phyloP scores from a whole-genome alignment of 2,113 vertebrate species.

The Scalopus aquaticus region DNA sequence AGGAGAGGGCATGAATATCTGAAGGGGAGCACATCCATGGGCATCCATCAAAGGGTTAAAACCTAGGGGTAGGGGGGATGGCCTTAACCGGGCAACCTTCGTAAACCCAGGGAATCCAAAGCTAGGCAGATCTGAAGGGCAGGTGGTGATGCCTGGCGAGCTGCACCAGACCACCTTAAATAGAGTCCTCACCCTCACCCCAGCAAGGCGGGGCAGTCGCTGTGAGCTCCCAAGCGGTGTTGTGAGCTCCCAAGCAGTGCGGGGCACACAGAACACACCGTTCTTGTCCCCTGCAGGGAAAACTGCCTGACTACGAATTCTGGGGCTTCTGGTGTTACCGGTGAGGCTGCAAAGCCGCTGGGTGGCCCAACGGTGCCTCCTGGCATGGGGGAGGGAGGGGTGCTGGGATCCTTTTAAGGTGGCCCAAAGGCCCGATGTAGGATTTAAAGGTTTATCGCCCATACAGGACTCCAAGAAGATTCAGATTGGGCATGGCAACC shows the following conservation, averaged over 20 bases:
- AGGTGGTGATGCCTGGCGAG: not conserved
- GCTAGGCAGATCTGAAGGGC: not conserved
- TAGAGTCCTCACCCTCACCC: not conserved
- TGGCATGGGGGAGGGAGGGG: not conserved
- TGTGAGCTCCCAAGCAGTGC: not conserved
- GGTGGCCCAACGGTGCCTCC: not conserved
- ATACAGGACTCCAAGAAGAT: not conserved
- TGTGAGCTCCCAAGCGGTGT: not conserved
- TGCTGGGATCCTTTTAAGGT: not conserved
- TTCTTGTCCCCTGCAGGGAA: not conserved
- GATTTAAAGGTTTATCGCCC: not conserved
- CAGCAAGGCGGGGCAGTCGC: not conserved
- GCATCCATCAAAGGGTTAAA: not conserved
- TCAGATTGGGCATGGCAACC: not conserved
- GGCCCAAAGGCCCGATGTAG: not conserved
- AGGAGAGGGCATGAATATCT: not conserved
- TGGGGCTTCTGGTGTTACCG: not conserved
- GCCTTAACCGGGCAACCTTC: not conserved
- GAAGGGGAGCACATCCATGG: not conserved
- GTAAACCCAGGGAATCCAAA: not conserved
- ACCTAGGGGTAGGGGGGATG: accelerated
- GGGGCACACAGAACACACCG: not conserved
- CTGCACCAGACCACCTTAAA: conserved; percentile 48
- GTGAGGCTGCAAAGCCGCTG: too few species aligned
- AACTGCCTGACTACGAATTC: not conserved